These are phyloP conservation scores for Ceramica pisi DNA, from an alignment of 2,888 invertebrate genomes.

Conservation along the genomic window DNA sequence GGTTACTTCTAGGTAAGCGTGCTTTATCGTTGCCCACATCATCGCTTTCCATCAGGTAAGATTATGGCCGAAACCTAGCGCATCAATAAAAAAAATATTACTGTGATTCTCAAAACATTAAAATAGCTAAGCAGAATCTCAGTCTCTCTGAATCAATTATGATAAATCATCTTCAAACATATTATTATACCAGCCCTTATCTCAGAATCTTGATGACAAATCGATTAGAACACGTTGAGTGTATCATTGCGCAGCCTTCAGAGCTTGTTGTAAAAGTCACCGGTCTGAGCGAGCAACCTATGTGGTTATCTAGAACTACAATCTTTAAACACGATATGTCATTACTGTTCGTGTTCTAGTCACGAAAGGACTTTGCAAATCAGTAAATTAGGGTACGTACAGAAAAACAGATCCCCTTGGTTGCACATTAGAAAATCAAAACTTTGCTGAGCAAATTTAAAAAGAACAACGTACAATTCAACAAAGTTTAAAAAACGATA, in stretches of 20 bases:
- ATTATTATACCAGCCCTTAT: conserved; percentile 28
- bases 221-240: conserved; percentile 48
- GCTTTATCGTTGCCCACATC: too few species aligned
- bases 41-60: too few species aligned
- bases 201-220: conserved; percentile 57
- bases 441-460: too few species aligned
- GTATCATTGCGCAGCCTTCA: conserved; percentile 54
- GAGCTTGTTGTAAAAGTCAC: conserved; percentile 54
- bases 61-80: too few species aligned
- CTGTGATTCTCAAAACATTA: background rate
- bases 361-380: background rate
- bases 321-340: conserved; percentile 54
- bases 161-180: conserved; percentile 43
- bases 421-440: too few species aligned
- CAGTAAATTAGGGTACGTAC: too few species aligned
- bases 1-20: too few species aligned
- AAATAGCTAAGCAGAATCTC: background rate
- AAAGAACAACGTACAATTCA: too few species aligned
- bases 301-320: conserved; percentile 36
- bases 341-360: conserved; percentile 32
- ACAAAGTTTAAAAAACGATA: too few species aligned
- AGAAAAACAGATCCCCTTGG: too few species aligned
- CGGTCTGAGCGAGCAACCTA: conserved; percentile 55
- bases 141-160: conserved; percentile 28
- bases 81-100: too few species aligned